Conservation (phyloP, 2,113 vertebrate species). For the Oxyura jamaicensis region DNA sequence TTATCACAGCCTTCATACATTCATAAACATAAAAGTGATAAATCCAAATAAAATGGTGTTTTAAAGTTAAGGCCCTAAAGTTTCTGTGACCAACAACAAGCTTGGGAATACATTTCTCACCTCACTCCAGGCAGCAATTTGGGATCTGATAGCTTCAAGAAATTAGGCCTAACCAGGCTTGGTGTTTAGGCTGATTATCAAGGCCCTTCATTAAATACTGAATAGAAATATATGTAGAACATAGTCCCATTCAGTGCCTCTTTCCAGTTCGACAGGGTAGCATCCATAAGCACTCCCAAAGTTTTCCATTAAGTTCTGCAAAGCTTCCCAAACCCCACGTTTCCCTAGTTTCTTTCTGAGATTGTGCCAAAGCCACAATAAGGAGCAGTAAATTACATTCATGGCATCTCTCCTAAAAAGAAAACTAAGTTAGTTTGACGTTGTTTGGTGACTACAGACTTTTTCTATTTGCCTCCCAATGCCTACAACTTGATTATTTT, state of each 20-base stretch:
- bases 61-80: background rate
- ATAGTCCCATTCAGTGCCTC: background rate
- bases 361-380: background rate
- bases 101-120: background rate
- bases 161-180: background rate
- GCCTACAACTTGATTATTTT: slow-evolving; percentile 24
- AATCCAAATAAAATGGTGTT: background rate
- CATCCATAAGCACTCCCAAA: background rate
- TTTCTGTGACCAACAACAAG: background rate
- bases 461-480: background rate
- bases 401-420: background rate
- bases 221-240: background rate
- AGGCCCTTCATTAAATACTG: background rate
- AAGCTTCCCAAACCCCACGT: background rate
- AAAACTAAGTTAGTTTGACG: background rate
- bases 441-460: background rate
- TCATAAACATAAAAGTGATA: background rate
- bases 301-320: background rate
- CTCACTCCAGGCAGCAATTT: background rate
- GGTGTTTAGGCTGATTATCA: background rate
- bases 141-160: background rate
- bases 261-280: background rate
- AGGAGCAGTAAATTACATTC: background rate
- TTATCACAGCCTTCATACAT: background rate
- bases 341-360: background rate